Evolutionary conservation across 2,888 invertebrate genomes (phyloP).

Genomic region (Augochlorella aurata): DNA sequence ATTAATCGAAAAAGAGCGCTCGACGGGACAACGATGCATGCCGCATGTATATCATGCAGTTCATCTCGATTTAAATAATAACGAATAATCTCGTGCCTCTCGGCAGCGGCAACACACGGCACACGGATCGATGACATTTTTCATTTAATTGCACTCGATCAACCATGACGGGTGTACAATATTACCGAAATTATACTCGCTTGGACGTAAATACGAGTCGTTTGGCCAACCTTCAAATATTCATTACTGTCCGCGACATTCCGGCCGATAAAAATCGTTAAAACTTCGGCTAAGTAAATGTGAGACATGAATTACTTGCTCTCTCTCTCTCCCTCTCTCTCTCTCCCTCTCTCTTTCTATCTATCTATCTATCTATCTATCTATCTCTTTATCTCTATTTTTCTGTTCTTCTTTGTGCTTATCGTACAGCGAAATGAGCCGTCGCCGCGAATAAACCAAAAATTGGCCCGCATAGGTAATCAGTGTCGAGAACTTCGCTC

Average conservation of each 20-base stretch:
- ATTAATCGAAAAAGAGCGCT: constrained; percentile 15
- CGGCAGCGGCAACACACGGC: background rate
- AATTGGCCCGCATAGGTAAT: constrained; percentile 53
- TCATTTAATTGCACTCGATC: constrained; percentile 21
- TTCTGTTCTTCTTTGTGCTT: constrained; percentile 3
- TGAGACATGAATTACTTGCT: constrained; percentile 9
- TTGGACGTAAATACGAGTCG: constrained; percentile 3
- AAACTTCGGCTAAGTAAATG: constrained; percentile 32
- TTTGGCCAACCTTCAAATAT: constrained; percentile 22
- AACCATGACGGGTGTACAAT: constrained; percentile 8
- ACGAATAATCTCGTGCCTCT: constrained; percentile 6
- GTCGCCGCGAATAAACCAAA: constrained; percentile 30
- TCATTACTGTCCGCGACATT: background rate
- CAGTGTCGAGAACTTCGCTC: constrained; percentile 58
- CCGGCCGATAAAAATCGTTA: constrained; percentile 5
- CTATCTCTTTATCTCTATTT: background rate
- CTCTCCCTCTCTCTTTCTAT: background rate
- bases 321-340: background rate
- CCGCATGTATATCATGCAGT: background rate
- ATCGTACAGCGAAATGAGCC: constrained; percentile 34
- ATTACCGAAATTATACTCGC: constrained; percentile 23
- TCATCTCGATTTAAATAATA: constrained; percentile 27
- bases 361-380: background rate
- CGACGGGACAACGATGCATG: background rate
- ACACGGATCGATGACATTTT: constrained; percentile 13